Evolutionary conservation across 1,140 invertebrate species (phyloP).

Genomic region (Drosophila miranda): DNA sequence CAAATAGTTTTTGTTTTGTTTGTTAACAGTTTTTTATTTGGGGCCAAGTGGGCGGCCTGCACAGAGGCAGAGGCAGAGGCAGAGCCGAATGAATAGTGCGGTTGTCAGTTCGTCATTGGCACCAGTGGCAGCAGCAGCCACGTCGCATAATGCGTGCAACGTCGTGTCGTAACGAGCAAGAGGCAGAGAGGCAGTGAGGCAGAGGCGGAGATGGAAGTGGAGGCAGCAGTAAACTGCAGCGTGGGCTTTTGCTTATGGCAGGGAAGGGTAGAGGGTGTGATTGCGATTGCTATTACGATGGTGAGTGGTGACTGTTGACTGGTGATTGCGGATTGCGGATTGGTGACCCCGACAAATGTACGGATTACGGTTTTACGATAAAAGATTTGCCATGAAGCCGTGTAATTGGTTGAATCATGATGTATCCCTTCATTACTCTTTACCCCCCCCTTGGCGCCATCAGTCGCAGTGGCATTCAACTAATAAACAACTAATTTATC

Average conservation of each 20-base stretch:
- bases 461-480: too few relatives aligned
- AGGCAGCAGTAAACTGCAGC: conserved; percentile 42
- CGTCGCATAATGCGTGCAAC: conserved; percentile 61
- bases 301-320: conserved; percentile 4
- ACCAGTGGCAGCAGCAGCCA: conserved; percentile 24
- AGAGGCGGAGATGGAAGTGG: not conserved
- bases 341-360: conserved; percentile 37
- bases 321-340: too few relatives aligned
- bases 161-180: conserved; percentile 59
- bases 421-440: too few relatives aligned
- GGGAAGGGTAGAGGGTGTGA: too few relatives aligned
- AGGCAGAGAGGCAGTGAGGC: conserved; percentile 2
- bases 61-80: too few relatives aligned
- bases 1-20: conserved; percentile 35
- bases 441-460: too few relatives aligned
- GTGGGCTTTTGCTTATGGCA: not conserved
- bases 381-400: too few relatives aligned
- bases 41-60: conserved; percentile 44
- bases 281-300: not conserved
- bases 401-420: too few relatives aligned
- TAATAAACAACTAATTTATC: conserved; percentile 10
- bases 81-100: conserved; percentile 7
- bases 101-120: conserved; percentile 24
- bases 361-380: not conserved
- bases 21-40: conserved; percentile 22